Conservation (phyloP, 53 echinoderm and acorn worm genomes). For the Mesocentrotus franciscanus region DNA sequence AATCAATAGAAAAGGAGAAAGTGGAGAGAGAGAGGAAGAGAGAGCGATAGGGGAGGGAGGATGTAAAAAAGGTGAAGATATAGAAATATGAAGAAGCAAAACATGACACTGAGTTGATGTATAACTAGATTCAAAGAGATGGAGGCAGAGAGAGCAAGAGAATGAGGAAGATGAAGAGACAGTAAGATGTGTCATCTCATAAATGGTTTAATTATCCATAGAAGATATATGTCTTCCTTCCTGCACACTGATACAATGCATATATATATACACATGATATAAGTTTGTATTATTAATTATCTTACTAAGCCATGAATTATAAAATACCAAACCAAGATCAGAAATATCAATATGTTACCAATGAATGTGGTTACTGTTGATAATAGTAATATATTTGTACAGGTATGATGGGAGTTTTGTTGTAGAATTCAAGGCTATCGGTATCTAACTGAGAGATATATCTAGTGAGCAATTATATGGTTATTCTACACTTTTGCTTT, state of each 20-base stretch:
- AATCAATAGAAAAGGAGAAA: neutral
- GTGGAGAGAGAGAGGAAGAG: neutral
- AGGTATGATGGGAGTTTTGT: neutral
- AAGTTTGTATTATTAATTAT: neutral
- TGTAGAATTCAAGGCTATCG: neutral
- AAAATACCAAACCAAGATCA: neutral
- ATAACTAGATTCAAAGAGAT: neutral
- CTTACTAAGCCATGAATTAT: neutral
- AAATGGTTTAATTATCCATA: neutral
- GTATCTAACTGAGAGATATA: neutral
- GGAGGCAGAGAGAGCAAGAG: neutral
- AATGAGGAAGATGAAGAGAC: neutral
- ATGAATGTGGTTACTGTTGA: neutral
- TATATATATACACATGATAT: neutral
- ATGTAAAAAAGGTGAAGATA: no score
- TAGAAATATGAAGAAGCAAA: no score
- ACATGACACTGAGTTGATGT: no score
- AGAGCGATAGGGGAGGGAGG: neutral
- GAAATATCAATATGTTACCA: neutral
- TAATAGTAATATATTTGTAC: neutral
- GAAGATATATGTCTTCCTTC: neutral
- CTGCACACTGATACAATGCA: neutral
- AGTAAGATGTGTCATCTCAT: neutral
- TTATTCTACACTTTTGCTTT: neutral
- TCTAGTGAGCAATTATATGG: neutral